Conservation (phyloP, 1,140 invertebrate genomes). For the Megalopta genalis region DNA sequence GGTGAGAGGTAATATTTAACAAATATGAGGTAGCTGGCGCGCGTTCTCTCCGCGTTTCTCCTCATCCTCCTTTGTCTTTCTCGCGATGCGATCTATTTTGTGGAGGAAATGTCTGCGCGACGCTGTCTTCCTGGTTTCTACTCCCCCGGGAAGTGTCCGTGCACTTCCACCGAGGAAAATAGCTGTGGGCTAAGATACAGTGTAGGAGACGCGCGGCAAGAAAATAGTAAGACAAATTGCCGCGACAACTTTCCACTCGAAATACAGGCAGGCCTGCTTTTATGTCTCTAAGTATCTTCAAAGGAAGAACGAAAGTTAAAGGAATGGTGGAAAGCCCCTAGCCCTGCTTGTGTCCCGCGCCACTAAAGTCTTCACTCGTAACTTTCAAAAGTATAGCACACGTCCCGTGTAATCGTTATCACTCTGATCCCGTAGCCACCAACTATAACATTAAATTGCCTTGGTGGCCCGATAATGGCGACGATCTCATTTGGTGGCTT, state of each 20-base stretch:
- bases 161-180: conserved; percentile 34
- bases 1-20: conserved; percentile 1
- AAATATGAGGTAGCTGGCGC: not conserved
- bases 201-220: conserved; percentile 10
- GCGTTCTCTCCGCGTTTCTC: not conserved
- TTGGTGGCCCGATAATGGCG: no score
- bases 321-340: not conserved
- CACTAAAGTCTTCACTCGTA: not conserved
- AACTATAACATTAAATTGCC: not conserved
- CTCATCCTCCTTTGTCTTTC: conserved; percentile 1
- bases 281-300: conserved; percentile 25
- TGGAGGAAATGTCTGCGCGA: conserved; percentile 28
- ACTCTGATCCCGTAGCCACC: not conserved
- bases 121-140: conserved; percentile 35
- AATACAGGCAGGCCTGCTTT: conserved; percentile 20
- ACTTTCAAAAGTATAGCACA: not conserved
- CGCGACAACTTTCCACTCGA: conserved; percentile 18
- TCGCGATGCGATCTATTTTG: conserved; percentile 37
- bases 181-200: conserved; percentile 23
- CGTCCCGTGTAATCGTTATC: not conserved
- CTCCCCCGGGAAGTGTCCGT: conserved; percentile 31
- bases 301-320: conserved; percentile 15
- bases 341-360: not conserved
- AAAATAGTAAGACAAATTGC: conserved; percentile 47
- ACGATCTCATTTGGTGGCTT: not conserved